These are phyloP conservation scores for Limnephilus auricula DNA, from an alignment of 2,888 invertebrate species.

Conservation along the genomic window DNA sequence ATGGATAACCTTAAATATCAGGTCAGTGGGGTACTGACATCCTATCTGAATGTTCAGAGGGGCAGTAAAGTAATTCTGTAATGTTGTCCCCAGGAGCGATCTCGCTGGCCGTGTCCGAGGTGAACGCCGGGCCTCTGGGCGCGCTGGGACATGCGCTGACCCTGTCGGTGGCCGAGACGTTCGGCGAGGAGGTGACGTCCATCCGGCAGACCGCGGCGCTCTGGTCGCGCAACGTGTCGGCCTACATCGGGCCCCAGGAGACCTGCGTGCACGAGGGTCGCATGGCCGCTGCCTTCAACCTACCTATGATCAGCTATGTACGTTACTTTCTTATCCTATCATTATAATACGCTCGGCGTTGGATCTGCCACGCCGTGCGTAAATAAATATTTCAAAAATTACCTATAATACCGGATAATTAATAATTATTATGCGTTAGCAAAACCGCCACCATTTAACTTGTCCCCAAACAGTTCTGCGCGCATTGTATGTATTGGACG, in stretches of 20 bases:
- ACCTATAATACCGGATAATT: too few relatives aligned
- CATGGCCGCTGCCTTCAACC: conserved; percentile 95
- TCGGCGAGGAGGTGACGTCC: conserved; percentile 91
- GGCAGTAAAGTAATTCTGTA: background rate
- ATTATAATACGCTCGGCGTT: too few relatives aligned
- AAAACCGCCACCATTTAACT: too few relatives aligned
- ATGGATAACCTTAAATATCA: too few relatives aligned
- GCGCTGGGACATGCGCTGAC: conserved; percentile 85
- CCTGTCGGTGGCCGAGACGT: conserved; percentile 93
- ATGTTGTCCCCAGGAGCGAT: conserved; percentile 42
- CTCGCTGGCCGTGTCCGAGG: conserved; percentile 72
- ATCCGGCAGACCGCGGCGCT: conserved; percentile 90
- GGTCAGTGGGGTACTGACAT: conserved; percentile 36
- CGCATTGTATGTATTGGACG: too few relatives aligned
- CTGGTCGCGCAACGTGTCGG: conserved; percentile 90
- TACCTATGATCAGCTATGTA: conserved; percentile 98
- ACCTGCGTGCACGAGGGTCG: conserved; percentile 95
- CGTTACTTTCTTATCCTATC: conserved; percentile 73
- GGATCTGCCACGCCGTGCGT: too few relatives aligned
- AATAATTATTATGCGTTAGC: too few relatives aligned
- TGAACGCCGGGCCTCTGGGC: conserved; percentile 81
- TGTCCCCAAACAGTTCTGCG: too few relatives aligned
- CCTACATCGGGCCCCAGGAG: conserved; percentile 93
- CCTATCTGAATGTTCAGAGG: background rate
- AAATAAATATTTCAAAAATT: too few relatives aligned